Conservation (phyloP, 2,888 invertebrate species). For the Epiperipatus broadwayi region DNA sequence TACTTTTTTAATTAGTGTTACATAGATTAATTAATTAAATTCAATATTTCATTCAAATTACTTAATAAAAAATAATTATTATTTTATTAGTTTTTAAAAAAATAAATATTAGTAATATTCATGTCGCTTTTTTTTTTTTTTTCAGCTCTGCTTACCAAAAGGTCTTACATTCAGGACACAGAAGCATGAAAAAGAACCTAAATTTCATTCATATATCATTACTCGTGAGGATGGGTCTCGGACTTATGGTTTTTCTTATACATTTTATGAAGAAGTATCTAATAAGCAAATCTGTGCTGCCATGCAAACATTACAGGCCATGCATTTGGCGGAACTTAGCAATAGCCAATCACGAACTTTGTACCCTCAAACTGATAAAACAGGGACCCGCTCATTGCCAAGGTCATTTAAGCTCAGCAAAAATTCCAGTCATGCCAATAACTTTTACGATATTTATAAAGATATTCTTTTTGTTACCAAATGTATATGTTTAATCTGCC, state of each 20-base stretch:
- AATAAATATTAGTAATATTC: no score
- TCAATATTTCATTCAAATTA: no score
- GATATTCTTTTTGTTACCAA: conserved; percentile 89
- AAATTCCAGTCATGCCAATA: conserved; percentile 20
- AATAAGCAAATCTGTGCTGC: conserved; percentile 80
- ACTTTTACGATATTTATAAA: conserved; percentile 64
- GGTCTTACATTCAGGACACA: conserved; percentile 87
- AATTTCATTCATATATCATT: conserved; percentile 89
- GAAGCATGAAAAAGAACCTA: conserved; percentile 48
- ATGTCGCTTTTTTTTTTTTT: conserved; percentile 18
- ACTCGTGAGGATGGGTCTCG: conserved; percentile 89
- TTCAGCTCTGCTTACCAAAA: conserved; percentile 77
- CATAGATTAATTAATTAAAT: no score
- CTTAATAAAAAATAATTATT: no score
- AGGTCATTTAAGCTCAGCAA: conserved; percentile 56
- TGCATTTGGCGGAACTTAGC: no score
- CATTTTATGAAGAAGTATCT: conserved; percentile 88
- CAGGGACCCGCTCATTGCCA: conserved; percentile 66
- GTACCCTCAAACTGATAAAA: no score
- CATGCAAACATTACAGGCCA: conserved; percentile 78
- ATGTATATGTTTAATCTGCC: conserved; percentile 76
- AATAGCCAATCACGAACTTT: conserved; percentile 16
- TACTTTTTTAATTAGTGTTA: background rate
- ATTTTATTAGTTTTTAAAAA: no score
- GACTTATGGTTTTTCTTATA: conserved; percentile 78